These are phyloP conservation scores for Pampusana beccarii DNA, from an alignment of 2,113 vertebrate genomes.

Conservation along the genomic window DNA sequence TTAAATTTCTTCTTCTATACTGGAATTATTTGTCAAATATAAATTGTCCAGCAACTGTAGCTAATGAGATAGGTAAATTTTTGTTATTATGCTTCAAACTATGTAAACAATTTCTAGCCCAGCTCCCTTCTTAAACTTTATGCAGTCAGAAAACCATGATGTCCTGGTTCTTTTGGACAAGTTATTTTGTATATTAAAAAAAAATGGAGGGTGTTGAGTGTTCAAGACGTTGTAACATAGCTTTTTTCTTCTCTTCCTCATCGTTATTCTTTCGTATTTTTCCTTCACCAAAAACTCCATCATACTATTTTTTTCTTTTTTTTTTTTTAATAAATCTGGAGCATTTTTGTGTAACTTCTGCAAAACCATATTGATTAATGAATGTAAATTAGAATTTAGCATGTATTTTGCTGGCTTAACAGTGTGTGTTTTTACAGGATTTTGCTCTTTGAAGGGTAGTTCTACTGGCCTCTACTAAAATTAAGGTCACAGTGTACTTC, in stretches of 20 bases:
- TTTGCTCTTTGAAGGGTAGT: neutral
- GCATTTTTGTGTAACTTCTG: neutral
- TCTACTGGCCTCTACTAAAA: neutral
- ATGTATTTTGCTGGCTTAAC: neutral
- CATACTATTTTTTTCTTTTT: neutral
- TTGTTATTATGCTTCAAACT: neutral
- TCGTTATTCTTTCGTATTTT: neutral
- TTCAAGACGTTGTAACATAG: neutral
- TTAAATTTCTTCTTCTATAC: neutral
- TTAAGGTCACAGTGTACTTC: neutral
- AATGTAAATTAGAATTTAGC: neutral
- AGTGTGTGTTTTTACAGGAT: neutral
- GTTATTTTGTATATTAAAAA: neutral
- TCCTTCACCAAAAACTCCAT: neutral
- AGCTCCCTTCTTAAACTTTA: neutral
- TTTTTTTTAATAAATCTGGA: neutral
- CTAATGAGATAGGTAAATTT: neutral
- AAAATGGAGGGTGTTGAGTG: accelerated
- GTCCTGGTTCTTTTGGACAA: neutral
- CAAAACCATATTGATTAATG: neutral
- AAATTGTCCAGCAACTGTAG: neutral
- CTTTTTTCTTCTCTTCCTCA: neutral
- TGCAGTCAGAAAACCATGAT: neutral
- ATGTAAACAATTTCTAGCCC: neutral
- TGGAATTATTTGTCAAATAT: neutral